Percentiles rank a stretch among this genome's conserved stretches.
These are phyloP conservation scores for Marmota flaviventris DNA, from an alignment of 2,113 vertebrate genomes.

Conservation along the genomic window DNA sequence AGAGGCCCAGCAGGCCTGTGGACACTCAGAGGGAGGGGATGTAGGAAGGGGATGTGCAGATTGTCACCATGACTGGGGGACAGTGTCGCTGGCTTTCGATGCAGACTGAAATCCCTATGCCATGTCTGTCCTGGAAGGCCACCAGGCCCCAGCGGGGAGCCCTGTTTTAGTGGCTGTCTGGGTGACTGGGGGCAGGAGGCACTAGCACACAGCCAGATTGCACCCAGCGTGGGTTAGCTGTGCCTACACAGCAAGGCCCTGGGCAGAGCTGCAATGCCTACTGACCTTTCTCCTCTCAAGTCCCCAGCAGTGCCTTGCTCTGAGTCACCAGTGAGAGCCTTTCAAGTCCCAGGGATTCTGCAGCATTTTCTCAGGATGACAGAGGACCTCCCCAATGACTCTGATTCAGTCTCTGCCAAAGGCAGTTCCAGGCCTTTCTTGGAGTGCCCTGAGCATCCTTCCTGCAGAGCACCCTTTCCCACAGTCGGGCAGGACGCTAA, in stretches of 20 bases:
- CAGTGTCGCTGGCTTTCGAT: not conserved
- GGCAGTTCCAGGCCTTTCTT: not conserved
- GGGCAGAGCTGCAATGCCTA: accelerated
- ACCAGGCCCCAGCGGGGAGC: not conserved
- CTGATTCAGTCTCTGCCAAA: not conserved
- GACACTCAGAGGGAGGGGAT: not conserved
- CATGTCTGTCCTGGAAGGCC: not conserved
- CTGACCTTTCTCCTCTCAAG: not conserved
- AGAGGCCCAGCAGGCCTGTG: not conserved
- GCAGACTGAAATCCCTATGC: not conserved
- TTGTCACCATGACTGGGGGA: not conserved
- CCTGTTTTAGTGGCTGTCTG: not conserved
- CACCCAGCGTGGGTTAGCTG: too few species aligned
- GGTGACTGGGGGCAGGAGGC: accelerated
- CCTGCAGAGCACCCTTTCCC: not conserved
- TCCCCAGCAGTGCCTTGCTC: not conserved
- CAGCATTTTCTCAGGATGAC: not conserved
- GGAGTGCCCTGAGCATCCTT: not conserved
- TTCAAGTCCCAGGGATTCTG: not conserved
- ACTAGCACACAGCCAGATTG: not conserved
- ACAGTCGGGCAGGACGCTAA: not conserved
- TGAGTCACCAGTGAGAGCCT: not conserved
- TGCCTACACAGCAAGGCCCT: too few species aligned
- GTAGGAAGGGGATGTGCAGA: not conserved
- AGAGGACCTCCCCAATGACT: not conserved